A percentile compares a stretch with the other conserved stretches of the same genome.
Conservation (phyloP, 2,113 vertebrate species). For the Hoplias malabaricus region DNA sequence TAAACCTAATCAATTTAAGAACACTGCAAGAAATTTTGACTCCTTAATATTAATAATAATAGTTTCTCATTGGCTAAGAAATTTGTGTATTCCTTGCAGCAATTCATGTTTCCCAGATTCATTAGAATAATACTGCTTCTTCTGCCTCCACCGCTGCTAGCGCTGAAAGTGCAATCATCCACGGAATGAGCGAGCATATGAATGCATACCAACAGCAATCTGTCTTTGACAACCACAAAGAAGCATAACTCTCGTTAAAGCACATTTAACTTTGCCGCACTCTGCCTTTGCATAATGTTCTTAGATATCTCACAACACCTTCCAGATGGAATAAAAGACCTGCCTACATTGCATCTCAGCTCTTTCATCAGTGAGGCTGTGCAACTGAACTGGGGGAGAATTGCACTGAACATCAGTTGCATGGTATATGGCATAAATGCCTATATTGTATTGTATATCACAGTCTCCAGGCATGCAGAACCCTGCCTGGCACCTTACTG, state of each 20-base stretch:
- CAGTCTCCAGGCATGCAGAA: constrained; percentile 43
- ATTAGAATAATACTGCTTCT: constrained; percentile 31
- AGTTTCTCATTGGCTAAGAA: background rate
- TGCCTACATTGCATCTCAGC: constrained; percentile 1
- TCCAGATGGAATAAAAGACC: background rate
- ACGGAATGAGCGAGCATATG: background rate
- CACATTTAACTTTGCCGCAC: background rate
- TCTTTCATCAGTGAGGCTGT: constrained; percentile 14
- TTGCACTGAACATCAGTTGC: constrained; percentile 39
- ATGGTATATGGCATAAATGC: constrained; percentile 33
- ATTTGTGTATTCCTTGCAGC: background rate
- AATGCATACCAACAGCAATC: constrained; percentile 30
- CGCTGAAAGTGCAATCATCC: constrained; percentile 5
- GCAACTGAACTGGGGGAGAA: constrained; percentile 14
- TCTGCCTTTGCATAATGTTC: constrained; percentile 4
- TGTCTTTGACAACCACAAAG: background rate
- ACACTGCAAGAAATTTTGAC: background rate
- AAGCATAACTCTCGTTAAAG: background rate
- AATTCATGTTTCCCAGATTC: constrained; percentile 6
- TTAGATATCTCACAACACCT: constrained; percentile 1
- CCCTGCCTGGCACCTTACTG: constrained; percentile 59
- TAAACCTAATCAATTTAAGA: background rate
- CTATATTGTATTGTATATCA: constrained; percentile 41
- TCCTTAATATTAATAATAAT: background rate
- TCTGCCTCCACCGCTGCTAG: background rate